Conservation (phyloP, 1,140 invertebrate species). For the Euura saliciscinereae region DNA sequence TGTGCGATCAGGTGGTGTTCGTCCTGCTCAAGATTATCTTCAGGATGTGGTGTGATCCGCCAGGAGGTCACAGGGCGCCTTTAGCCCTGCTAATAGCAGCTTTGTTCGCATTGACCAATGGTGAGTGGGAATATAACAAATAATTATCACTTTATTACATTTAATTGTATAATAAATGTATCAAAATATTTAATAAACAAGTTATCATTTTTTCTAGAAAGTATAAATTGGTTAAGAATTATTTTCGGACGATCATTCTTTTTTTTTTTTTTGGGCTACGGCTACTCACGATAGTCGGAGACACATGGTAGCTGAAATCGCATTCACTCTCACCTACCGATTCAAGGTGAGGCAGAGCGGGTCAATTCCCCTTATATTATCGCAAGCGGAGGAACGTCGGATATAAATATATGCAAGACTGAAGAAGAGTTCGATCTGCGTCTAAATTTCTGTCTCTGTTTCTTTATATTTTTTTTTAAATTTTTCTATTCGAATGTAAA, state of each 20-base stretch:
- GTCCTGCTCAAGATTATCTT: neutral
- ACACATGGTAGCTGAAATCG: neutral
- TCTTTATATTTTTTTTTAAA: too few species aligned
- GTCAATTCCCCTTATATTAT: neutral
- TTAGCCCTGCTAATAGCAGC: neutral
- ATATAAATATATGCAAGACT: too few species aligned
- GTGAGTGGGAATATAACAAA: neutral
- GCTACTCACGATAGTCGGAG: neutral
- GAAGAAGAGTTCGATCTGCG: too few species aligned
- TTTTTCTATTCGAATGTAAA: too few species aligned
- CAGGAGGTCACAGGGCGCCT: neutral
- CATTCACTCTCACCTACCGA: neutral
- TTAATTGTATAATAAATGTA: too few species aligned
- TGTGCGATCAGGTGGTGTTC: slow-evolving; percentile 10
- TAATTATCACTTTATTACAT: neutral
- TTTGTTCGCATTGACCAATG: neutral
- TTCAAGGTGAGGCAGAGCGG: neutral
- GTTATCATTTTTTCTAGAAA: too few species aligned
- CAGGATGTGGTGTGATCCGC: slow-evolving; percentile 11
- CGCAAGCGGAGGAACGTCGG: too few species aligned
- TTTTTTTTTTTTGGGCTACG: too few species aligned
- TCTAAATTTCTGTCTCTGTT: too few species aligned
- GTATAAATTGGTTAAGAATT: too few species aligned
- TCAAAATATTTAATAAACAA: too few species aligned
- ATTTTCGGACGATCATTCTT: too few species aligned